Conservation (phyloP, 2,113 vertebrate species). For the Macrotis lagotis region DNA sequence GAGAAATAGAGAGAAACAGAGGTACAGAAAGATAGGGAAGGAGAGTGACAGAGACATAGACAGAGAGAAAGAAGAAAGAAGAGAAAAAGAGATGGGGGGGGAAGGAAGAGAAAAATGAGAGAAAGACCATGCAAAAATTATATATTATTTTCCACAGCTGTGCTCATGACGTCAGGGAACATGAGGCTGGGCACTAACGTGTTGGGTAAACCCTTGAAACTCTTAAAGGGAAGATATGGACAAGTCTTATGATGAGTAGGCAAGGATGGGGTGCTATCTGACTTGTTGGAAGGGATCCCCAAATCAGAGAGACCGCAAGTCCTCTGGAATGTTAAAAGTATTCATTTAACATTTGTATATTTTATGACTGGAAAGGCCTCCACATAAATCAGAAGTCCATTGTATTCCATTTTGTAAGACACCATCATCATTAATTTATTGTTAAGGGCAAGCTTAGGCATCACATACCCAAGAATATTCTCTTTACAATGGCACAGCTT, state of each 20-base stretch:
- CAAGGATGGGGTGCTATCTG: not conserved
- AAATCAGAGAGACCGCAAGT: not conserved
- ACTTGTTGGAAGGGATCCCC: not conserved
- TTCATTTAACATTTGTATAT: constrained; percentile 61
- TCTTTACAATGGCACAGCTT: constrained; percentile 54
- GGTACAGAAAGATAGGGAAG: not conserved
- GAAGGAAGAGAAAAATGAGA: not conserved
- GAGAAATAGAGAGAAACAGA: too few relatives aligned
- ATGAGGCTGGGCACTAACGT: not conserved
- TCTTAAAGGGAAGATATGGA: not conserved
- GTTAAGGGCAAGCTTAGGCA: constrained; percentile 68
- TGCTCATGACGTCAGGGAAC: not conserved
- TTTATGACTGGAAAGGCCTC: constrained; percentile 70
- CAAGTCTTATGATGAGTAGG: constrained; percentile 28
- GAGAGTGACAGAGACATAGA: not conserved
- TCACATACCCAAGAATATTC: constrained; percentile 73
- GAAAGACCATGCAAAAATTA: not conserved
- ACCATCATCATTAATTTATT: constrained; percentile 76
- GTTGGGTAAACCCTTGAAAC: not conserved
- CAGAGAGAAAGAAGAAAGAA: not conserved
- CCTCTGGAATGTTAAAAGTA: not conserved
- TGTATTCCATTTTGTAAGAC: constrained; percentile 70
- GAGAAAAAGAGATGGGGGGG: not conserved
- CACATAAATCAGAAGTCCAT: constrained; percentile 65
- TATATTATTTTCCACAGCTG: not conserved